These are phyloP conservation scores for Montipora sp. DNA, from an alignment of 64 coral and sea anemone genomes.

Conservation along the genomic window DNA sequence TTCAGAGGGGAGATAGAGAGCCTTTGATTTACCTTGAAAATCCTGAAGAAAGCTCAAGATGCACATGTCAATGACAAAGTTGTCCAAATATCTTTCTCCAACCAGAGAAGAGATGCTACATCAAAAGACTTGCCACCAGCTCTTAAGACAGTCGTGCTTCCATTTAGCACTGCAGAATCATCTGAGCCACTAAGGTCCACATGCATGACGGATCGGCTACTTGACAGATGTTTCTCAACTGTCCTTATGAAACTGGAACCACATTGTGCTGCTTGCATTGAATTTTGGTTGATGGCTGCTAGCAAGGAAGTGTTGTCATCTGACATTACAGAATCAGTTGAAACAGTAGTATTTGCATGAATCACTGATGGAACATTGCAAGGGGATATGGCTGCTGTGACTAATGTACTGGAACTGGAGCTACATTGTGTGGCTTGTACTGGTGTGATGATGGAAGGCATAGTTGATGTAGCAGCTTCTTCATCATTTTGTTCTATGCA, in stretches of 20 bases:
- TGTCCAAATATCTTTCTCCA: conserved; percentile 50
- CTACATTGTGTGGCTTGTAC: background rate
- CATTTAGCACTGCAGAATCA: too few relatives aligned
- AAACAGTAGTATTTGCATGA: background rate
- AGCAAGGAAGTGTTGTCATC: background rate
- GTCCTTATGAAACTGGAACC: too few relatives aligned
- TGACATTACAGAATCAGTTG: background rate
- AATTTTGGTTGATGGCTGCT: too few relatives aligned
- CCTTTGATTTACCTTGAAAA: conserved; percentile 5
- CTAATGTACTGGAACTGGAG: background rate
- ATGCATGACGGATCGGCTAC: too few relatives aligned
- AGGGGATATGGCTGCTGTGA: background rate
- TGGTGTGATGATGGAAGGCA: background rate
- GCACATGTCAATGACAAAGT: conserved; percentile 50
- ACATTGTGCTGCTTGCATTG: too few relatives aligned
- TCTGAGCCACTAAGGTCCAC: too few relatives aligned
- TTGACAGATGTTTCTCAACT: too few relatives aligned
- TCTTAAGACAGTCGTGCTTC: background rate
- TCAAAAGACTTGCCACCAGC: conserved; percentile 55
- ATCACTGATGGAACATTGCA: background rate
- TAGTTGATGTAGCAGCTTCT: background rate
- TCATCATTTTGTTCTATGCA: background rate
- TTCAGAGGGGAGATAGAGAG: conserved; percentile 60
- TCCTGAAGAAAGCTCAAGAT: conserved; percentile 40
- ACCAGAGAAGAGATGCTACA: conserved; percentile 60